These are phyloP conservation scores for Premnoplex brunnescens DNA, from an alignment of 2,797 vertebrate species.

Conservation along the genomic window DNA sequence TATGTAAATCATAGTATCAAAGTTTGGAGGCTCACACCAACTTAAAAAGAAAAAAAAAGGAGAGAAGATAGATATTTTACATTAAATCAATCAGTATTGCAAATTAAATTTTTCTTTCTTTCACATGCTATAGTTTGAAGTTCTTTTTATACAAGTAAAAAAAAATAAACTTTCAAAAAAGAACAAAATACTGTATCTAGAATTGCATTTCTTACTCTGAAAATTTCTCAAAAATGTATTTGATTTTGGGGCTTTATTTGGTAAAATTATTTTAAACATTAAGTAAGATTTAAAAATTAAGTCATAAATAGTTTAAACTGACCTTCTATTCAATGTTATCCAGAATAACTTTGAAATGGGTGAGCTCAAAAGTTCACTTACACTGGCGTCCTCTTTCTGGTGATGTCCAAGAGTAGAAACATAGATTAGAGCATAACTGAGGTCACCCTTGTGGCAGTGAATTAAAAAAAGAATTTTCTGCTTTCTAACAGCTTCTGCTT, in stretches of 20 bases:
- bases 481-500: background rate
- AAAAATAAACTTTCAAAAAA: background rate
- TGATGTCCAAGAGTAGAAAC: background rate
- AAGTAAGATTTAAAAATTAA: background rate
- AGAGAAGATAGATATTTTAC: background rate
- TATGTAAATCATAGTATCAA: background rate
- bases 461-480: background rate
- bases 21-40: background rate
- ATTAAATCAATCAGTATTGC: background rate
- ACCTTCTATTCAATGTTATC: background rate
- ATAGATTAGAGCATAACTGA: background rate
- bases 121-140: background rate
- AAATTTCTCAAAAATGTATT: background rate
- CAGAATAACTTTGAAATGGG: background rate
- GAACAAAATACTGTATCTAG: background rate
- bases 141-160: background rate
- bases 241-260: fast-evolving
- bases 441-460: background rate
- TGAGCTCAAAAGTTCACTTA: background rate
- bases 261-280: background rate
- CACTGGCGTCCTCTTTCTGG: background rate
- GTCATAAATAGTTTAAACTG: background rate
- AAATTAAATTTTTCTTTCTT: background rate
- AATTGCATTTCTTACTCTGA: background rate
- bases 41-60: fast-evolving